These are phyloP conservation scores for Rhinogobius similis DNA, from an alignment of 2,113 vertebrate species.

Conservation along the genomic window DNA sequence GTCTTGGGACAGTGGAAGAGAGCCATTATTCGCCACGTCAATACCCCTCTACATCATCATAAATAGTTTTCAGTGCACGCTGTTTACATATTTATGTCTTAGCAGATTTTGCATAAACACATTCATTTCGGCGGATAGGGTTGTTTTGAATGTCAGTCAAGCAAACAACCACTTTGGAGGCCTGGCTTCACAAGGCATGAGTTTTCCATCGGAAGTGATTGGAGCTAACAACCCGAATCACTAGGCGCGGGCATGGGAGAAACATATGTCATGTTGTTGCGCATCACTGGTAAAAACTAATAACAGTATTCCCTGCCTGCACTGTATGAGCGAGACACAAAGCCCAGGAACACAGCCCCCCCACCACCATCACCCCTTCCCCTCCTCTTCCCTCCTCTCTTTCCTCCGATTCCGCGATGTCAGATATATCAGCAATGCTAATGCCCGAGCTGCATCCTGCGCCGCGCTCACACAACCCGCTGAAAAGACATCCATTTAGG, in stretches of 20 bases:
- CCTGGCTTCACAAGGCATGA: constrained; percentile 15
- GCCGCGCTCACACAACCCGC: constrained; percentile 33
- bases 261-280: constrained; percentile 68
- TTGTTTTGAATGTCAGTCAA: constrained; percentile 23
- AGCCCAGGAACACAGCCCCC: constrained; percentile 46
- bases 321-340: constrained; percentile 61
- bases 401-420: constrained; percentile 34
- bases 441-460: constrained; percentile 58
- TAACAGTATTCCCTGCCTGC: constrained; percentile 65
- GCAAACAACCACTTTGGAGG: constrained; percentile 34
- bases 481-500: constrained; percentile 75
- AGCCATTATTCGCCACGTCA: neutral
- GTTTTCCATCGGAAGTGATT: constrained; percentile 60
- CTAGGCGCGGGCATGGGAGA: constrained; percentile 41
- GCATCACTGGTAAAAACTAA: constrained; percentile 67
- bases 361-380: constrained; percentile 6
- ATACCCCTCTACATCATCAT: neutral
- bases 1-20: neutral
- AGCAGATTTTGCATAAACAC: neutral
- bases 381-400: neutral
- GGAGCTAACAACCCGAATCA: constrained; percentile 61
- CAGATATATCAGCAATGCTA: constrained; percentile 68
- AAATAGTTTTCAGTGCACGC: neutral
- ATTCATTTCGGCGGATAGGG: neutral
- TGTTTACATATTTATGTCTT: constrained; percentile 5